phyloP scores from a whole-genome alignment of 2,888 invertebrate genomes.

The Dryococelus australis region DNA sequence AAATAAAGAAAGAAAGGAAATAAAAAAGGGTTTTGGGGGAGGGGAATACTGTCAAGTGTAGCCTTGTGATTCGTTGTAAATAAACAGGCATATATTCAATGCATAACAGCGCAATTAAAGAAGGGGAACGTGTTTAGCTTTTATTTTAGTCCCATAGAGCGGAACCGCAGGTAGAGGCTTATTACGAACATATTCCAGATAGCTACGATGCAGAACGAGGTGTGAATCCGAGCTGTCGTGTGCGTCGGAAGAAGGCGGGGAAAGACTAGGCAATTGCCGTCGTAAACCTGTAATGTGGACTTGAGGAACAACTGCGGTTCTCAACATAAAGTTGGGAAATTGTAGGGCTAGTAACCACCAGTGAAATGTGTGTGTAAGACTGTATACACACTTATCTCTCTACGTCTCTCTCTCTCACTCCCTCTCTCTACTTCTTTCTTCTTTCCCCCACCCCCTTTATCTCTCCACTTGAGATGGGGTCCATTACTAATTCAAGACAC shows the following conservation, averaged over 20 bases:
- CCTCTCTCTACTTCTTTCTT: not conserved
- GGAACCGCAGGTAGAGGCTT: not conserved
- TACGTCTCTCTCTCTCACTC: not conserved
- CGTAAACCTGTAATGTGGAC: slow-evolving; percentile 8
- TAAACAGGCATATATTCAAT: not conserved
- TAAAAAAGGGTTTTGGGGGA: not conserved
- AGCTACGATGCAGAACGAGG: not conserved
- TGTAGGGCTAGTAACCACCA: slow-evolving; percentile 9
- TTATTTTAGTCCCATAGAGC: not conserved
- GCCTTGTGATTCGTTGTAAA: not conserved
- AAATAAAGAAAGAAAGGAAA: too few species aligned
- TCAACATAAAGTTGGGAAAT: not conserved
- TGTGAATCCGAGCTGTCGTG: not conserved
- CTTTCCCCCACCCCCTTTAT: not conserved
- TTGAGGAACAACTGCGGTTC: slow-evolving; percentile 3
- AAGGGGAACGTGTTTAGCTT: not conserved
- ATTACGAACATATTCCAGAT: not conserved
- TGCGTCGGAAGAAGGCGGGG: not conserved
- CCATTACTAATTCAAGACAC: not conserved
- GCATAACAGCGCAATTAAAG: not conserved
- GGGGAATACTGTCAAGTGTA: not conserved
- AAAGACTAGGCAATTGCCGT: not conserved
- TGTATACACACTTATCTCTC: not conserved
- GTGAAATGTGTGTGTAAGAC: not conserved
- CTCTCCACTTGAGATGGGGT: not conserved